Percentiles rank a stretch among this genome's conserved stretches.
Evolutionary conservation across 2,797 vertebrate genomes (phyloP).

Genomic region (Dipus sagitta): DNA sequence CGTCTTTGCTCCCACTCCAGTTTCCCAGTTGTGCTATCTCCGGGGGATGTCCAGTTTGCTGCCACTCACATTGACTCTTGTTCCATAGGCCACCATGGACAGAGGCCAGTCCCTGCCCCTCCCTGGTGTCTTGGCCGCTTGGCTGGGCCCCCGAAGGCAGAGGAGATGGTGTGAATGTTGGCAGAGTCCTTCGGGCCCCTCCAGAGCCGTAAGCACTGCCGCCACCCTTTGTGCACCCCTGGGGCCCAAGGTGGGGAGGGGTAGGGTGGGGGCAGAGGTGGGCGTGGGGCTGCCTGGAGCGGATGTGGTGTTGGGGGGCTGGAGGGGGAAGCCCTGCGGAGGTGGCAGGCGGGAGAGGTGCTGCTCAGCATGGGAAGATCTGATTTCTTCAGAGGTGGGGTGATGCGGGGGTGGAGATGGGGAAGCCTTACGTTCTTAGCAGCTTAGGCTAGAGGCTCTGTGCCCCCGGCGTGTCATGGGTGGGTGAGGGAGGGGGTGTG

Average conservation of each 20-base stretch:
- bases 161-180: background rate
- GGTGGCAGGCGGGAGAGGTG: background rate
- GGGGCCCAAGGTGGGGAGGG: background rate
- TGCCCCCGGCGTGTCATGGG: constrained; percentile 10
- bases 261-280: constrained; percentile 34
- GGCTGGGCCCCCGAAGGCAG: background rate
- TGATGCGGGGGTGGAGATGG: constrained; percentile 47
- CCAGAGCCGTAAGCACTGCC: constrained; percentile 68
- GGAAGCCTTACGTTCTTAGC: constrained; percentile 60
- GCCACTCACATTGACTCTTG: constrained; percentile 1
- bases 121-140: constrained; percentile 19
- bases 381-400: constrained; percentile 64
- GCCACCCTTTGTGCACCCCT: background rate
- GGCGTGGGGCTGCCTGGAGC: constrained; percentile 23
- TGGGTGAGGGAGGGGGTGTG: background rate
- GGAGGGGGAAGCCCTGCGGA: constrained; percentile 73
- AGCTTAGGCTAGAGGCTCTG: background rate
- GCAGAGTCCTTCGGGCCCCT: background rate
- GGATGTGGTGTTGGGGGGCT: constrained; percentile 75
- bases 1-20: background rate
- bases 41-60: constrained; percentile 29
- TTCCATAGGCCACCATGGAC: constrained; percentile 66
- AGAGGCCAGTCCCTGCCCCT: constrained; percentile 67
- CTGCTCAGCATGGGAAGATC: constrained; percentile 19
- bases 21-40: constrained; percentile 45